Percentiles rank a stretch among this genome's conserved stretches.
phyloP scores from a whole-genome alignment of 2,113 vertebrate genomes.

The Formicarius rufipectus region DNA sequence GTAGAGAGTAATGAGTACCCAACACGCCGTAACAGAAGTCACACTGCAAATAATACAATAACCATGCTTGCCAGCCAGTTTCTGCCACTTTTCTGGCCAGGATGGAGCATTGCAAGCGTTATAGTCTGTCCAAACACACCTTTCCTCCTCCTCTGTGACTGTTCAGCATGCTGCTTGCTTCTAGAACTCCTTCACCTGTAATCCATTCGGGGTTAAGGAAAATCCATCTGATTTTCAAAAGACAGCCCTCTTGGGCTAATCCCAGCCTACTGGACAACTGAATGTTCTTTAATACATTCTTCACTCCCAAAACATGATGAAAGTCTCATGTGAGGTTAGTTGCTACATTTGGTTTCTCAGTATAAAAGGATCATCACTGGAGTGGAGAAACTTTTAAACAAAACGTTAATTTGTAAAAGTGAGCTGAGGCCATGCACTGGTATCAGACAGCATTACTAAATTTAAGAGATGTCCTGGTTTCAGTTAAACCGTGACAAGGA shows the following conservation, averaged over 20 bases:
- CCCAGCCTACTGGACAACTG: neutral
- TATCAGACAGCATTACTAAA: neutral
- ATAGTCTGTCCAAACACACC: neutral
- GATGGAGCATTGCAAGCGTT: neutral
- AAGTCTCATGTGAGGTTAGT: neutral
- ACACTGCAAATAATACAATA: neutral
- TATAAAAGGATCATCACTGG: neutral
- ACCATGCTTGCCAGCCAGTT: neutral
- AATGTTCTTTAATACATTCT: neutral
- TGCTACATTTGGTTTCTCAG: neutral
- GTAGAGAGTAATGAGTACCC: neutral
- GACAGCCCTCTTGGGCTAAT: neutral
- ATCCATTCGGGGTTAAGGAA: neutral
- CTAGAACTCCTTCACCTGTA: neutral
- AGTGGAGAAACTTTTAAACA: neutral
- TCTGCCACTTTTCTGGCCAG: neutral
- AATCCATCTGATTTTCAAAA: neutral
- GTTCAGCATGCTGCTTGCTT: neutral
- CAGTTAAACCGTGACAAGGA: neutral
- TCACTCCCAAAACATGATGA: neutral
- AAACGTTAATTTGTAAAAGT: neutral
- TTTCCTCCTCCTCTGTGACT: accelerated
- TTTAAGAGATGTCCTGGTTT: neutral
- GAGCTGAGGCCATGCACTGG: neutral
- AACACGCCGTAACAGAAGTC: neutral